Evolutionary conservation across 2,113 vertebrate genomes (phyloP).

Genomic region (Camelus bactrianus): DNA sequence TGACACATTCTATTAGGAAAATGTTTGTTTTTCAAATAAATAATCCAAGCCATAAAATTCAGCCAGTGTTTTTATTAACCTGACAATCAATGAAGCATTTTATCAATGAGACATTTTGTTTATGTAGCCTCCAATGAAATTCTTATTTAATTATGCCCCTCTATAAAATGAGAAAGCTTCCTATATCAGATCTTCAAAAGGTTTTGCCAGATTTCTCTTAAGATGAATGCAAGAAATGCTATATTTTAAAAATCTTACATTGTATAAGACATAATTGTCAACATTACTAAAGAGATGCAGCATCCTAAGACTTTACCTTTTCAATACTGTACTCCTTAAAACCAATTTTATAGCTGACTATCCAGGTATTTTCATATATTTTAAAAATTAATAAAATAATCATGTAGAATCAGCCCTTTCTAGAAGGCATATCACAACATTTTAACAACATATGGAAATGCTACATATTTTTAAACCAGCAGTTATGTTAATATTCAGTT

Average conservation of each 20-base stretch:
- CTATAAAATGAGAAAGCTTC: neutral
- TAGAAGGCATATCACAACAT: constrained; percentile 42
- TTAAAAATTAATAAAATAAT: constrained; percentile 52
- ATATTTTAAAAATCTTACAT: constrained; percentile 60
- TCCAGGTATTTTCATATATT: constrained; percentile 32
- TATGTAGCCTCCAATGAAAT: constrained; percentile 55
- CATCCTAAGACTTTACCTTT: constrained; percentile 58
- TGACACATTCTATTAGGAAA: constrained; percentile 45
- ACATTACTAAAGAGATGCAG: constrained; percentile 49
- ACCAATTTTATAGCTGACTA: constrained; percentile 54
- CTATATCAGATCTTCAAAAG: constrained; percentile 38
- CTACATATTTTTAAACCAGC: constrained; percentile 35
- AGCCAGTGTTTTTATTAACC: constrained; percentile 58
- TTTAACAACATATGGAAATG: constrained; percentile 62
- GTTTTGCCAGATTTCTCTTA: constrained; percentile 45
- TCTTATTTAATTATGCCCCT: constrained; percentile 58
- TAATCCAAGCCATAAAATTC: constrained; percentile 35
- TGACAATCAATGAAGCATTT: constrained; percentile 67
- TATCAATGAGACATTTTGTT: constrained; percentile 57
- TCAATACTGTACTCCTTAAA: constrained; percentile 10
- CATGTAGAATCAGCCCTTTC: neutral
- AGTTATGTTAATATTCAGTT: constrained; percentile 66
- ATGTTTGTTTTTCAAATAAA: constrained; percentile 65
- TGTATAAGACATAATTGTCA: constrained; percentile 56
- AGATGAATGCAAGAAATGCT: neutral